Evolutionary conservation across 2,888 invertebrate species (phyloP).

Genomic region (Drosophila subquinaria): DNA sequence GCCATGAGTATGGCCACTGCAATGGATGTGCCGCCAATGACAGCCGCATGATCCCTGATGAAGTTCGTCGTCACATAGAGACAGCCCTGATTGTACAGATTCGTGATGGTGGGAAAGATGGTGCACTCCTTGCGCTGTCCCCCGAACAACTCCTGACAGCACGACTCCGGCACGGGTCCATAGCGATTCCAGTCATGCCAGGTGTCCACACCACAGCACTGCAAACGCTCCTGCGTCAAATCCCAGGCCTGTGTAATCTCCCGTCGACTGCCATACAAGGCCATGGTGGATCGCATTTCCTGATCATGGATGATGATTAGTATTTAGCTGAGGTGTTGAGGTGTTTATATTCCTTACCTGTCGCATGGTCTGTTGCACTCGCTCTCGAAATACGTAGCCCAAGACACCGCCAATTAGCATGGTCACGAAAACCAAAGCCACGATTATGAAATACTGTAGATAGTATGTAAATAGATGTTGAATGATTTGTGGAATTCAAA

Average conservation of each 20-base stretch:
- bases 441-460: slow-evolving; percentile 93
- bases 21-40: slow-evolving; percentile 93
- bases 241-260: slow-evolving; percentile 94
- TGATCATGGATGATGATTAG: slow-evolving; percentile 26
- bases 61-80: slow-evolving; percentile 89
- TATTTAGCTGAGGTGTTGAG: background rate
- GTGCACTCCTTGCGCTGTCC: slow-evolving; percentile 85
- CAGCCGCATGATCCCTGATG: slow-evolving; percentile 91
- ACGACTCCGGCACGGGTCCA: slow-evolving; percentile 90
- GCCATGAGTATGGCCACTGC: slow-evolving; percentile 95
- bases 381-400: slow-evolving; percentile 95
- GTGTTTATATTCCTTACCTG: slow-evolving; percentile 84
- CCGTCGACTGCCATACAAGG: slow-evolving; percentile 89
- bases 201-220: slow-evolving; percentile 93
- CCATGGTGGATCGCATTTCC: slow-evolving; percentile 92
- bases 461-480: slow-evolving; percentile 35
- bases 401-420: slow-evolving; percentile 96
- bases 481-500: slow-evolving; percentile 12
- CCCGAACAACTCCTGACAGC: slow-evolving; percentile 89
- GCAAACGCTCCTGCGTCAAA: slow-evolving; percentile 92
- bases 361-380: slow-evolving; percentile 91
- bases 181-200: slow-evolving; percentile 92
- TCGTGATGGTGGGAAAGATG: slow-evolving; percentile 83
- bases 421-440: slow-evolving; percentile 95
- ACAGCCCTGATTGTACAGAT: slow-evolving; percentile 90